Percentiles rank a stretch among this genome's conserved stretches.
These are phyloP conservation scores for Peromyscus aztecus DNA, from an alignment of 2,797 vertebrate genomes.

Conservation along the genomic window DNA sequence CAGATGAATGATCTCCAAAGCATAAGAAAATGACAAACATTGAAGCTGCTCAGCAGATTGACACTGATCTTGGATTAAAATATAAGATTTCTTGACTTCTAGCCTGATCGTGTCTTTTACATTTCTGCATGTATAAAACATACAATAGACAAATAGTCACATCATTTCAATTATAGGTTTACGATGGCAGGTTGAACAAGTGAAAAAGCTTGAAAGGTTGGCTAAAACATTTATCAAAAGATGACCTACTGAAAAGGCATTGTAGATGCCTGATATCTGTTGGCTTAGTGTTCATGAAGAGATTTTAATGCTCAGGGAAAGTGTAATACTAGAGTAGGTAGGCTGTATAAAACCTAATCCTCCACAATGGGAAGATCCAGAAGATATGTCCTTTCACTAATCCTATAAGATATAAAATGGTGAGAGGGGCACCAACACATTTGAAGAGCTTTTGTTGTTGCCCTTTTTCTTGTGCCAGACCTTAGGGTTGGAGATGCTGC, in stretches of 20 bases:
- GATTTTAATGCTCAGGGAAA: neutral
- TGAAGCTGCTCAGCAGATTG: neutral
- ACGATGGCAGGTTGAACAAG: neutral
- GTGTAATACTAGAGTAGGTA: neutral
- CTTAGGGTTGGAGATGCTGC: neutral
- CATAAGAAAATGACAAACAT: slow-evolving; percentile 6
- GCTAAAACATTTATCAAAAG: neutral
- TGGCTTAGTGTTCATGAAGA: neutral
- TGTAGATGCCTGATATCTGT: neutral
- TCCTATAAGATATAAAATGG: neutral
- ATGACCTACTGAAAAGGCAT: neutral
- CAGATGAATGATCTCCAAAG: neutral
- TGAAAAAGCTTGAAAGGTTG: neutral
- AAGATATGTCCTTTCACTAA: neutral
- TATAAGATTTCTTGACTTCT: neutral
- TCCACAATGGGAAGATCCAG: neutral
- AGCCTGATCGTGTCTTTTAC: neutral
- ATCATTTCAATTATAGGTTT: neutral
- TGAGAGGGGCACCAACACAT: neutral
- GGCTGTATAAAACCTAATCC: neutral
- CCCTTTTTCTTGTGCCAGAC: neutral
- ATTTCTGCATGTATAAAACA: neutral
- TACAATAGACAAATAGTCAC: neutral
- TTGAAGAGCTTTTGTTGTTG: neutral
- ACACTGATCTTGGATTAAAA: neutral